A percentile compares a stretch with the other conserved stretches of the same genome.
phyloP scores from a whole-genome alignment of 2,113 vertebrate species.

The Ictalurus furcatus region DNA sequence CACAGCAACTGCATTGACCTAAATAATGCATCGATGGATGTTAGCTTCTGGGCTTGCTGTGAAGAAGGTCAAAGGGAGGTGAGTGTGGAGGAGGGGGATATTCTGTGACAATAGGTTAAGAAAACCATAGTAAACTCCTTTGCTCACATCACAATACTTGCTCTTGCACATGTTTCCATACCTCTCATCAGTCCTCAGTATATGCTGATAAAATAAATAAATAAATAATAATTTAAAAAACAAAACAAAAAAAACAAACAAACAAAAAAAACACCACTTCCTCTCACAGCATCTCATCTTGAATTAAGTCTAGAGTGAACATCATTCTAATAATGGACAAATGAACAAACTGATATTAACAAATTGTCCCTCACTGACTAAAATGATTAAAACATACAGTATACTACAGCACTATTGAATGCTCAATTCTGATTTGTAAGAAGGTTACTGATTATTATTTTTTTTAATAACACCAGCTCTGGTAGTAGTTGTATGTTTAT shows the following conservation, averaged over 20 bases:
- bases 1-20: not conserved
- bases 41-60: slow-evolving; percentile 10
- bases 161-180: not conserved
- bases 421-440: not conserved
- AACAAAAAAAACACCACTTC: not conserved
- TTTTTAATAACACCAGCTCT: not conserved
- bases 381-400: not conserved
- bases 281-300: not conserved
- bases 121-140: not conserved
- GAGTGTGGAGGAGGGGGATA: slow-evolving; percentile 13
- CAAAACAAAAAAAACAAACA: no score
- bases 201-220: not conserved
- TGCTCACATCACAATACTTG: not conserved
- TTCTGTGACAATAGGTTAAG: not conserved
- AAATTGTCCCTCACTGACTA: not conserved
- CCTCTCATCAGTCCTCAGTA: not conserved
- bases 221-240: no score
- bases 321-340: not conserved
- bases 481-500: no score
- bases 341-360: not conserved
- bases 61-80: slow-evolving; percentile 23
- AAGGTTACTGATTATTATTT: not conserved
- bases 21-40: not conserved
- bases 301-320: not conserved
- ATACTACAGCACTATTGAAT: not conserved